phyloP scores from a whole-genome alignment of 2,797 vertebrate genomes.

The Microtus agrestis region DNA sequence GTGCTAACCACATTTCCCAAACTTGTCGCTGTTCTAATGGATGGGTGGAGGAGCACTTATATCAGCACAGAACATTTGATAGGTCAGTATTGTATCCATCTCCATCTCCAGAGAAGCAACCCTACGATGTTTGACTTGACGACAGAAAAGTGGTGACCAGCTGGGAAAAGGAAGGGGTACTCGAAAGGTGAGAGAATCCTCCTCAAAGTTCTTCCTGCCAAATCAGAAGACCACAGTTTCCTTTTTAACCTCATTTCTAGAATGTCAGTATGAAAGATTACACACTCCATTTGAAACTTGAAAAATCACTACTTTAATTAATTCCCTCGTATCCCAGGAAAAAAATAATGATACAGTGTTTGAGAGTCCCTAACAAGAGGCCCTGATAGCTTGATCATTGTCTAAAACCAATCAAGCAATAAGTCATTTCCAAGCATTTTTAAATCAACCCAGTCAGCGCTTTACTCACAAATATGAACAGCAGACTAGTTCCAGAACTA shows the following conservation, averaged over 20 bases:
- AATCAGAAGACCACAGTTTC: not conserved
- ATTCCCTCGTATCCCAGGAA: not conserved
- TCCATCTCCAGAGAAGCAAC: not conserved
- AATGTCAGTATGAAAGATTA: not conserved
- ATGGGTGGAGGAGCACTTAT: not conserved
- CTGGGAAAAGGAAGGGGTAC: not conserved
- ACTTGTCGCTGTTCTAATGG: not conserved
- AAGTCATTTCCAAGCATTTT: not conserved
- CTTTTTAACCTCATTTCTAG: not conserved
- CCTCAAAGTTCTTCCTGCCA: not conserved
- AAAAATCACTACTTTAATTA: conserved; percentile 1
- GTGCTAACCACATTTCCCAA: not conserved
- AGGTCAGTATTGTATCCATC: not conserved
- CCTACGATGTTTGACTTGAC: too few relatives aligned
- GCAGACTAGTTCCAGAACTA: not conserved
- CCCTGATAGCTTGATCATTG: not conserved
- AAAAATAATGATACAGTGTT: not conserved
- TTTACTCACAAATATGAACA: not conserved
- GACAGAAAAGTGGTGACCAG: not conserved
- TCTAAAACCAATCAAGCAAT: not conserved
- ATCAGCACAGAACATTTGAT: not conserved
- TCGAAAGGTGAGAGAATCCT: not conserved
- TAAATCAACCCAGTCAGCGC: not conserved
- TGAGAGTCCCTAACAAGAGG: conserved; percentile 3
- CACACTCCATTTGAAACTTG: not conserved